A percentile compares a stretch with the other conserved stretches of the same genome.
Evolutionary conservation across 92 coral and sea anemone genomes (phyloP).

Genomic region (Porites evermanni): DNA sequence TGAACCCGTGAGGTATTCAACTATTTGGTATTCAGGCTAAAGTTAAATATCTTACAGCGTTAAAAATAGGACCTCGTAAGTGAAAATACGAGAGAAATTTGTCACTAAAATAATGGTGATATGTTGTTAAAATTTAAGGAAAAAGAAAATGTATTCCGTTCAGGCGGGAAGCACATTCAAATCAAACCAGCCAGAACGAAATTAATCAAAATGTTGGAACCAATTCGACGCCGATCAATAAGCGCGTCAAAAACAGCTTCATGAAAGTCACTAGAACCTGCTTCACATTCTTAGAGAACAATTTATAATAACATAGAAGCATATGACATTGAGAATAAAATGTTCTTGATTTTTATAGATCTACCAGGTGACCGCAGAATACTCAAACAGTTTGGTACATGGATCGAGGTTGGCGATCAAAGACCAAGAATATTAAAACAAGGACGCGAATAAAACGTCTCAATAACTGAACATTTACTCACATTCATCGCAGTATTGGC

Average conservation of each 20-base stretch:
- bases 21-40: not conserved
- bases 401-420: slow-evolving; percentile 7
- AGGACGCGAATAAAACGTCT: slow-evolving; percentile 1
- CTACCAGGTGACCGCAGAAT: slow-evolving; percentile 17
- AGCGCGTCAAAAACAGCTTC: not conserved
- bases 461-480: slow-evolving; percentile 5
- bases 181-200: slow-evolving; percentile 2
- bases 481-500: slow-evolving; percentile 69
- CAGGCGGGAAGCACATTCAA: slow-evolving; percentile 42
- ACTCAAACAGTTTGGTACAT: not conserved
- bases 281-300: not conserved
- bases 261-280: not conserved
- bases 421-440: not conserved
- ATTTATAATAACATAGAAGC: not conserved
- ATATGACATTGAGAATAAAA: not conserved
- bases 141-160: not conserved
- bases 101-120: not conserved
- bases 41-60: not conserved
- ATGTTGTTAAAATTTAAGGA: not conserved
- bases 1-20: not conserved
- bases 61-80: not conserved
- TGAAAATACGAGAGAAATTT: not conserved
- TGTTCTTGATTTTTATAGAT: not conserved
- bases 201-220: not conserved
- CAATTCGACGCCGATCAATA: not conserved